These are phyloP conservation scores for Antrozous pallidus DNA, from an alignment of 2,797 vertebrate species.

Conservation along the genomic window DNA sequence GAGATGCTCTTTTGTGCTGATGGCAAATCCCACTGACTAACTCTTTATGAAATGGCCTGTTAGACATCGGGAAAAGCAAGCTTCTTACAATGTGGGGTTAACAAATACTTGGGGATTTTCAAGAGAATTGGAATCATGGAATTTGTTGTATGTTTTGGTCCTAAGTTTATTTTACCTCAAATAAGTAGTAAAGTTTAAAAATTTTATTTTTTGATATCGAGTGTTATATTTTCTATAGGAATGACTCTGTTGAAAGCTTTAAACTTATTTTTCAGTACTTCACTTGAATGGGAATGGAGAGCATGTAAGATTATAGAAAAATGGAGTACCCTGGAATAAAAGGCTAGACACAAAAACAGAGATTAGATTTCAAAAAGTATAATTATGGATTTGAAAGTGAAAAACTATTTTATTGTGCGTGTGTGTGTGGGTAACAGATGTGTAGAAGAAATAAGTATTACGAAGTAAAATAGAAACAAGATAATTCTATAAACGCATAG, in stretches of 20 bases:
- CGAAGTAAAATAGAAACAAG: background rate
- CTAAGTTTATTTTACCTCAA: constrained; percentile 18
- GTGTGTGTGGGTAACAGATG: background rate
- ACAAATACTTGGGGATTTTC: constrained; percentile 13
- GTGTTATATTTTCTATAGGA: background rate
- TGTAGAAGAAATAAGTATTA: background rate
- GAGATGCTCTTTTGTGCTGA: background rate
- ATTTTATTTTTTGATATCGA: constrained; percentile 5
- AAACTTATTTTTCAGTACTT: background rate
- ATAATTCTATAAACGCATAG: background rate
- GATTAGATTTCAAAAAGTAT: background rate
- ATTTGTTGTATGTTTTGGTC: background rate
- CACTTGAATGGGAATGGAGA: background rate
- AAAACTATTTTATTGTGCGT: background rate
- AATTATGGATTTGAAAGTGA: background rate
- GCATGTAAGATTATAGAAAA: background rate
- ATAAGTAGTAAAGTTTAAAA: background rate
- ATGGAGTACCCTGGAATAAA: background rate
- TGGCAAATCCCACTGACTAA: background rate
- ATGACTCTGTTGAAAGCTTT: background rate
- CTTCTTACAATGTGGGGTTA: background rate
- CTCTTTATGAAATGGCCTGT: background rate
- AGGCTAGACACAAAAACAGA: background rate
- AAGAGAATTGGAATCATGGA: background rate
- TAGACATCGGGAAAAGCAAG: background rate